Base-by-base conservation (phyloP, 2,797 vertebrate species). In the Sebastes oblongus region DNA sequence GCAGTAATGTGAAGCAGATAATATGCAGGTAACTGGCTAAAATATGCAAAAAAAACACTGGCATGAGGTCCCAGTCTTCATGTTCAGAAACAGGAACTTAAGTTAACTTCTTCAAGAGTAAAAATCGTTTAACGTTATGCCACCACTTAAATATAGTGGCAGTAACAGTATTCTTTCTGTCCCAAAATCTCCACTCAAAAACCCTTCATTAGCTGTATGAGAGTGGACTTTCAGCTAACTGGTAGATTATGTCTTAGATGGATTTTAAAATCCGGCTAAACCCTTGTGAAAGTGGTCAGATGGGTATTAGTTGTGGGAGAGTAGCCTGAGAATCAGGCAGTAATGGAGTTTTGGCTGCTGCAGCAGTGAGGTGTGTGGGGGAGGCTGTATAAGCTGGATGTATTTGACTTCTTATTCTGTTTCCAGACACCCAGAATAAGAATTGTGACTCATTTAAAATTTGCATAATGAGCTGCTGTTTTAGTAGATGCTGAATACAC, bases 231-330 rank as follows among this genome's bases (percentile, higher is more conserved):
- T 52, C 27, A 67, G n/a, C 65, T 42, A 10, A 58, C 29, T 55
- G 14, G 22, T 66, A 54, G 30, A 72, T 68, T 58, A 18, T 55
- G 14, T 65, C n/a, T 74, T 65, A 64, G 34, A 36, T 62, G 30
- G 36, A 60, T 73, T 52, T 46, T 30, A 14, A 34, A 70, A 61
- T 27, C 8, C 13, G 8, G 50, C 50, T 54, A 66, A 87, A 67
- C 66, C 62, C 24, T 12, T 13, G 25, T 72, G 72, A 71, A 68
- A 64, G 65, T 58, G 66, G 52, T 67, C 66, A 59, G 39, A 30
- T 42, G 66, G 62, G 75, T 76, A 72, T 82, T 84, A 81, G 52
- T 7, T 56, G 14, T 9, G 56, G 52, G 54, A 74, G 64, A 68
- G 58, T 4, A 46, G 56, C 32, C 36, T 54, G 56, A 56, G 30